These are phyloP conservation scores for Bombus pascuorum DNA, from an alignment of 1,140 invertebrate genomes.

Conservation along the genomic window DNA sequence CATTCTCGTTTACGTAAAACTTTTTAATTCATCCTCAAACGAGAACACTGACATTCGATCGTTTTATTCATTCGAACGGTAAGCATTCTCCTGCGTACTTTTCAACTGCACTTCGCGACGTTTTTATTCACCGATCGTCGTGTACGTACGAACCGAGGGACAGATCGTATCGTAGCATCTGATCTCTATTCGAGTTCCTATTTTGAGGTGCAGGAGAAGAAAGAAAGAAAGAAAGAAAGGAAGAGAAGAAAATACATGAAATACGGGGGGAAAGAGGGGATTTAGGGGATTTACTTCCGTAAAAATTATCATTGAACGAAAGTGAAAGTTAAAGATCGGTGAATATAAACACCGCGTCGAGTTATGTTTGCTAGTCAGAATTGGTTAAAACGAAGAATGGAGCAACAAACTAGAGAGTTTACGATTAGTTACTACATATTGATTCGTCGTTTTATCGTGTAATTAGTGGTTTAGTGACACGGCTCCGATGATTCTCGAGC, in stretches of 20 bases:
- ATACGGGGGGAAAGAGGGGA: not conserved
- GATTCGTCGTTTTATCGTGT: constrained; percentile 59
- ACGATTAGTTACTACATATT: constrained; percentile 67
- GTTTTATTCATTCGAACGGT: not conserved
- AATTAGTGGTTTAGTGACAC: constrained; percentile 46
- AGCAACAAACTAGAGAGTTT: constrained; percentile 68
- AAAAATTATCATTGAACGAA: constrained; percentile 11
- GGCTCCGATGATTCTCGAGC: constrained; percentile 36
- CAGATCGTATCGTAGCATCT: not conserved
- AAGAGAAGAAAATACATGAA: not conserved
- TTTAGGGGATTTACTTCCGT: not conserved
- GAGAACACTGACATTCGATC: constrained; percentile 20
- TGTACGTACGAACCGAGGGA: not conserved
- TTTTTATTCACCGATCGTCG: constrained; percentile 53
- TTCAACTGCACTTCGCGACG: constrained; percentile 55
- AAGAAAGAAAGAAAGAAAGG: not conserved
- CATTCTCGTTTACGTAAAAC: constrained; percentile 6
- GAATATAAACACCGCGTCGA: constrained; percentile 68
- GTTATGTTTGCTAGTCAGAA: constrained; percentile 82
- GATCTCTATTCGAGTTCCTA: constrained; percentile 51
- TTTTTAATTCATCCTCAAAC: constrained; percentile 18
- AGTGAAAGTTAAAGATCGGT: constrained; percentile 49
- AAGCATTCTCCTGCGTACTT: constrained; percentile 46
- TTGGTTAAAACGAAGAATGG: constrained; percentile 76
- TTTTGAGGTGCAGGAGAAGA: not conserved